Percentiles rank a stretch among this genome's conserved stretches.
Conservation (phyloP, 2,797 vertebrate genomes). For the Micrastur ruficollis region DNA sequence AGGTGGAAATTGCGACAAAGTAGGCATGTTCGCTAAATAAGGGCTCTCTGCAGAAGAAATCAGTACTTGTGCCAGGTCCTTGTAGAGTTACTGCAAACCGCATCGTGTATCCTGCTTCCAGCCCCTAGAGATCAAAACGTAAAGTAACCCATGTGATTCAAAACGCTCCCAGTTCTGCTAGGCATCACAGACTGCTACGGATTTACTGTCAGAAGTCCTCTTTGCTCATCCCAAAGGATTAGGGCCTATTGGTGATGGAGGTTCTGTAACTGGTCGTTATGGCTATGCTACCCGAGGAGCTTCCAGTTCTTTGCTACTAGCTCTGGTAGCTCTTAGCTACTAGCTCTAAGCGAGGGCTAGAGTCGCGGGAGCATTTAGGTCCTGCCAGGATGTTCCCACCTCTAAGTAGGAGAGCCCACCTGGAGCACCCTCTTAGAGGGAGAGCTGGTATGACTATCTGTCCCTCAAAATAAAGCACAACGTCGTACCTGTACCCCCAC, state of each 20-base stretch:
- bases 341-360: background rate
- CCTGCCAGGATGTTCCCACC: background rate
- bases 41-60: background rate
- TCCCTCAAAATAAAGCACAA: background rate
- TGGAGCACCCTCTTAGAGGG: background rate
- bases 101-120: background rate
- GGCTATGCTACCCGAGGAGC: background rate
- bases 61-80: background rate
- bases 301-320: background rate
- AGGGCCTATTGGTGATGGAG: background rate
- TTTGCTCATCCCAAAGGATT: background rate
- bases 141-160: background rate
- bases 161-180: background rate
- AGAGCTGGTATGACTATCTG: background rate
- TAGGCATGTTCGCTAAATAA: background rate
- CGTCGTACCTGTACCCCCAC: accelerated
- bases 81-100: background rate
- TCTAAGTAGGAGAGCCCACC: background rate
- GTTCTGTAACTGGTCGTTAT: background rate
- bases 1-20: background rate
- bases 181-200: background rate
- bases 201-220: background rate
- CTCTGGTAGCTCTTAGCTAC: background rate
- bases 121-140: background rate
- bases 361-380: background rate